A percentile compares a stretch with the other conserved stretches of the same genome.
phyloP scores from a whole-genome alignment of 1,140 invertebrate genomes.

The Habropoda laboriosa region DNA sequence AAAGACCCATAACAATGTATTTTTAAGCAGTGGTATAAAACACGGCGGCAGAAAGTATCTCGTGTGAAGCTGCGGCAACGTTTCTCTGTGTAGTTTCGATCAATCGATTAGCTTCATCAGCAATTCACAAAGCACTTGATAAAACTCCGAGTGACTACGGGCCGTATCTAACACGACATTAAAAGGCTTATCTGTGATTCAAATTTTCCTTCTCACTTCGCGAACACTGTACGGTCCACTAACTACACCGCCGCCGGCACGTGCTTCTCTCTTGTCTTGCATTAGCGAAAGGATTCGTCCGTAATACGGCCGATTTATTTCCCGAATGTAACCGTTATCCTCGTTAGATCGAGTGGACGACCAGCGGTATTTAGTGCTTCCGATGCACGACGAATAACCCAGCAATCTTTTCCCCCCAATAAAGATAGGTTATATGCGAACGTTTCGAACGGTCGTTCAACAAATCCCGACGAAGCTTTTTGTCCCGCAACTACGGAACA shows the following conservation, averaged over 20 bases:
- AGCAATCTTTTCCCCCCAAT: neutral
- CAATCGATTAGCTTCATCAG: constrained; percentile 15
- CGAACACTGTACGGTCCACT: constrained; percentile 23
- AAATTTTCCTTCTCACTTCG: constrained; percentile 24
- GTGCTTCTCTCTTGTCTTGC: constrained; percentile 10
- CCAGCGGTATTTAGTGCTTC: constrained; percentile 7
- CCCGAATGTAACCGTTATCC: constrained; percentile 20
- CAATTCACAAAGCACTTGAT: neutral
- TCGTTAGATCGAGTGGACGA: constrained; percentile 10
- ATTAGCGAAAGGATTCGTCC: constrained; percentile 37
- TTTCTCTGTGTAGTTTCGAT: neutral
- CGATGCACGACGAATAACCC: neutral
- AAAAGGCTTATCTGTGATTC: constrained; percentile 43
- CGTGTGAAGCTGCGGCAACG: too few species aligned
- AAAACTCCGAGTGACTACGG: neutral
- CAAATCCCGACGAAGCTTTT: neutral
- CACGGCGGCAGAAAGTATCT: too few species aligned
- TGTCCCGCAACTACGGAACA: neutral
- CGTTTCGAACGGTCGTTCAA: neutral
- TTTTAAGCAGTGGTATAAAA: too few species aligned
- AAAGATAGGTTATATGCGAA: neutral
- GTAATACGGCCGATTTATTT: constrained; percentile 32
- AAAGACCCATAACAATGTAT: too few species aligned
- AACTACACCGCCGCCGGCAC: constrained; percentile 20
- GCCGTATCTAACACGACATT: constrained; percentile 17